Evolutionary conservation across 1,140 invertebrate genomes (phyloP), one percentile per base, ranked within the genome.

Genomic region (Ladona fulva): DNA sequence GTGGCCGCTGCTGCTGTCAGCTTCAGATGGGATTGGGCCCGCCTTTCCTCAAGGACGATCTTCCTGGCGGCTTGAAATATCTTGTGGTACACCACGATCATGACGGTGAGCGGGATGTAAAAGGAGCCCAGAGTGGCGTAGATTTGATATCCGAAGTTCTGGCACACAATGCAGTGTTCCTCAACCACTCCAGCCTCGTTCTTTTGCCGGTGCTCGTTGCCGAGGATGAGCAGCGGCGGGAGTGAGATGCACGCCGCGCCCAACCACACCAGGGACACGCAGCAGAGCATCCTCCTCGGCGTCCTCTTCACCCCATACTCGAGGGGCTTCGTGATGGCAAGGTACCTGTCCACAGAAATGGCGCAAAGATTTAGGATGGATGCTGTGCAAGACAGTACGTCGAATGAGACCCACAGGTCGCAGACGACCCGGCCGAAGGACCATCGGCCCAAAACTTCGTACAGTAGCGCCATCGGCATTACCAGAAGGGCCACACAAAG

Each of bases 301-400:
- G 94, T 95, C 77, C 95, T 89, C 83, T 94, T 94, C 5, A 95
- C 93, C 11, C 94, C 94, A 83, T 97, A 95, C 82, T 96, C 93
- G 77, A 97, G 85, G 11, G 95, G 95, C 82, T 95, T 94, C 11
- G 94, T 96, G 75, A 97, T 97, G 24, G 95, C 95, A 83, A 94
- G 93, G 84, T 95, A 97, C 16, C 90, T 86, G 83, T 95, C 93
- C 29, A 95, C 92, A 25, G 93, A 94, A 84, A 97, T 96, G 90
- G 95, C 94, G 83, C 95, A 97, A 77, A 97, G 88, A 85, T 97
- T 97, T 16, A 97, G 87, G 80, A 97, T 97, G 81, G 94, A 96
- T 37, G 95, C 95, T 14, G 95, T 95, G 84, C 90, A 94, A 80
- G 90, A 93, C 77, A 92, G 89, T 44, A 92, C 95, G 85, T 92